Evolutionary conservation across 2,113 vertebrate genomes (phyloP).

Genomic region (Chinchilla lanigera): DNA sequence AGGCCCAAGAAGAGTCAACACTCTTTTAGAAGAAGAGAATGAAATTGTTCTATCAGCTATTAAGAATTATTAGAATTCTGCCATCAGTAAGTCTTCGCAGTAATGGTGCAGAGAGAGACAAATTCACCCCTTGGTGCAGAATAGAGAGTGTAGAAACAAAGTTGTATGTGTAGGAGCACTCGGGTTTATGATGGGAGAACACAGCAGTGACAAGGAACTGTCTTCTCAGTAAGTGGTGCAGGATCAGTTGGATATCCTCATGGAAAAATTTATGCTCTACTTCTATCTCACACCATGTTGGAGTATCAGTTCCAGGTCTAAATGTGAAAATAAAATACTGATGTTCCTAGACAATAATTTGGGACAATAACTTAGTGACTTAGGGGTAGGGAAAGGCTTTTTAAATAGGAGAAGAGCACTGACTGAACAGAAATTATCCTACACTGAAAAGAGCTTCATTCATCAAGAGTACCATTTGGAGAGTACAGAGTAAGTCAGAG

Average conservation of each 20-base stretch:
- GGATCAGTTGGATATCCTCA: background rate
- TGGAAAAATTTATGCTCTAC: background rate
- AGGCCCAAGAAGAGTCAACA: background rate
- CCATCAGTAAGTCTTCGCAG: background rate
- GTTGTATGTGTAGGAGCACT: background rate
- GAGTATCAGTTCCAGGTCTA: background rate
- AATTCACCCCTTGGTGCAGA: background rate
- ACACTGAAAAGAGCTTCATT: background rate
- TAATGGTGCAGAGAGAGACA: background rate
- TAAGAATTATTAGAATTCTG: background rate
- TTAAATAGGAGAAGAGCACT: background rate
- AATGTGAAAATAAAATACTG: background rate
- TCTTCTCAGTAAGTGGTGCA: background rate
- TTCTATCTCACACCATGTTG: background rate
- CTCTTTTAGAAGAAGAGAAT: background rate
- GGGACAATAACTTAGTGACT: background rate
- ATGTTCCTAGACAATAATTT: background rate
- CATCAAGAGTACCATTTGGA: background rate
- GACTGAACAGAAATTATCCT: background rate
- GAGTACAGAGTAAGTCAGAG: background rate
- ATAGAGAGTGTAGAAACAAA: background rate
- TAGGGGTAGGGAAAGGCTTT: background rate
- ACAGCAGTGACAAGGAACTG: background rate
- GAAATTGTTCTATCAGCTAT: background rate
- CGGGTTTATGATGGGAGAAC: background rate